Conservation (phyloP, 2,888 invertebrate species). For the Timandra comae region DNA sequence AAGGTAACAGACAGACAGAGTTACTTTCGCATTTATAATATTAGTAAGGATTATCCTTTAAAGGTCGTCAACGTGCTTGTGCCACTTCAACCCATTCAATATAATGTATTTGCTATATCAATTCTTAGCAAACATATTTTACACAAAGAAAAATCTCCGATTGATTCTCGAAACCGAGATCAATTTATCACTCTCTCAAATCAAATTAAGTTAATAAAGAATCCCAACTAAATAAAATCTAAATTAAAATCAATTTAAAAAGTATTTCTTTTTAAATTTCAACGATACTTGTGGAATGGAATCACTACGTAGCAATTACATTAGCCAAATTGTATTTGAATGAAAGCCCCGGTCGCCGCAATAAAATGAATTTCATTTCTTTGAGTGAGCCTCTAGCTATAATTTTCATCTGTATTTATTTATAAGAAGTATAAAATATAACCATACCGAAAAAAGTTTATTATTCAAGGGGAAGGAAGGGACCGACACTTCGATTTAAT, state of each 20-base stretch:
- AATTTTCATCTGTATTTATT: constrained; percentile 37
- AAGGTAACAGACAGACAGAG: too few species aligned
- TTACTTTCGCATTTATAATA: too few species aligned
- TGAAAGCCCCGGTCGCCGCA: constrained; percentile 46
- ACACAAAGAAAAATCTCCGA: constrained; percentile 1
- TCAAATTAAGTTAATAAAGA: constrained; percentile 7
- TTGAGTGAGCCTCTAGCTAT: constrained; percentile 41
- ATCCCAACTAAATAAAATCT: constrained; percentile 6
- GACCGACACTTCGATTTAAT: too few species aligned
- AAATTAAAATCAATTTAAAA: constrained; percentile 3
- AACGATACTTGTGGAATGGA: constrained; percentile 30
- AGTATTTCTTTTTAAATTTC: constrained; percentile 1
- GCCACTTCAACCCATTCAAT: too few species aligned
- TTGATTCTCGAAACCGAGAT: too few species aligned
- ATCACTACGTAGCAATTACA: constrained; percentile 57
- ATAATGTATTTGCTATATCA: too few species aligned
- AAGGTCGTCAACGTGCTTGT: too few species aligned
- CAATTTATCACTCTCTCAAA: background rate
- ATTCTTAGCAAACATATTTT: too few species aligned
- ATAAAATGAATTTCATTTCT: constrained; percentile 61
- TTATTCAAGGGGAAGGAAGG: too few species aligned
- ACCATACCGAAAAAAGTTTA: too few species aligned
- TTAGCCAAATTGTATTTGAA: constrained; percentile 64
- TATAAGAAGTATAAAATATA: constrained; percentile 26
- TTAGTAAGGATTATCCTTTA: too few species aligned